These are phyloP conservation scores for Serrognathus titanus DNA, from an alignment of 2,888 invertebrate species.

Conservation along the genomic window DNA sequence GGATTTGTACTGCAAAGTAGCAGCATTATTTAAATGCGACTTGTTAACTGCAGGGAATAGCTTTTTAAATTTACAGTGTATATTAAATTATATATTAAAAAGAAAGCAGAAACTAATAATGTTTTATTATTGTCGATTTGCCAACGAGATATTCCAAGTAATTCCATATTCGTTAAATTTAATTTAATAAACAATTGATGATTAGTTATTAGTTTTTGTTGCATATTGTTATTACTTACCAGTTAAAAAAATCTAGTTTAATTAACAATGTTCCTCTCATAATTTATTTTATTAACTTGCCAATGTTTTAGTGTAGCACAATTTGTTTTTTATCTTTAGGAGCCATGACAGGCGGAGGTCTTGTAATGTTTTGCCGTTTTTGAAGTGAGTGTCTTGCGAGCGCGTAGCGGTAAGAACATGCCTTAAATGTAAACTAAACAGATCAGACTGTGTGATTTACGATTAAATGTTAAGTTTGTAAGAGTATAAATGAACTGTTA, in stretches of 20 bases:
- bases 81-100: too few relatives aligned
- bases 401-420: background rate
- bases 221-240: background rate
- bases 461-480: conserved; percentile 32
- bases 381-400: background rate
- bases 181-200: background rate
- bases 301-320: conserved; percentile 9
- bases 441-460: conserved; percentile 40
- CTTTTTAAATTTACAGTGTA: too few relatives aligned
- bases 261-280: background rate
- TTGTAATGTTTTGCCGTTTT: background rate
- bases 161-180: background rate
- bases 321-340: conserved; percentile 7
- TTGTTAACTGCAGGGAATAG: too few relatives aligned
- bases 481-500: conserved; percentile 34
- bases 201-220: background rate
- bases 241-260: background rate
- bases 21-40: too few relatives aligned
- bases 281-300: conserved; percentile 11
- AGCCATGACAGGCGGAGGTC: too few relatives aligned
- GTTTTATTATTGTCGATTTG: background rate
- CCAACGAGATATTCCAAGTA: too few relatives aligned
- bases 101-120: too few relatives aligned
- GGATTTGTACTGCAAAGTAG: too few relatives aligned
- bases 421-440: conserved; percentile 1